Evolutionary conservation across 2,113 vertebrate genomes (phyloP).

Genomic region (Motacilla alba): DNA sequence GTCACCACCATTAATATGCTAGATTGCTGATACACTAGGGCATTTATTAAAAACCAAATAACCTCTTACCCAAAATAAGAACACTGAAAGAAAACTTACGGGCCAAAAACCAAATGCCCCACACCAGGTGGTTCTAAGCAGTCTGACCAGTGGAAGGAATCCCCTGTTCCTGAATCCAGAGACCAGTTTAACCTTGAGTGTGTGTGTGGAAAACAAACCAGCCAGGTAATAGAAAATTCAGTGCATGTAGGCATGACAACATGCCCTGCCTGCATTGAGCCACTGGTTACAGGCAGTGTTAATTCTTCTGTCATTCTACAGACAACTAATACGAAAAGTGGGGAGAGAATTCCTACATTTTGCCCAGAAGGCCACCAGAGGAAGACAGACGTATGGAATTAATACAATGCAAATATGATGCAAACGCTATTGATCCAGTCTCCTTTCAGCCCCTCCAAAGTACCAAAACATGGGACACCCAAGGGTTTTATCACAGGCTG

Average conservation of each 20-base stretch:
- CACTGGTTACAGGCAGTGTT: neutral
- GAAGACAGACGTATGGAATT: neutral
- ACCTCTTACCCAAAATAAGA: neutral
- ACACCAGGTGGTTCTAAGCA: neutral
- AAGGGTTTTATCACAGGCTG: neutral
- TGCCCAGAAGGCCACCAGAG: neutral
- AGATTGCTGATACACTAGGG: neutral
- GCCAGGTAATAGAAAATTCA: neutral
- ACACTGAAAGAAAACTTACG: neutral
- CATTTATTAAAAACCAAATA: neutral
- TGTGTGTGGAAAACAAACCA: neutral
- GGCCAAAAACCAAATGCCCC: fast-evolving
- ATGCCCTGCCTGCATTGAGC: neutral
- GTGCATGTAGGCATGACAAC: neutral
- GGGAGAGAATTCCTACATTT: neutral
- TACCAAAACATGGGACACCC: neutral
- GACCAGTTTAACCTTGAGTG: neutral
- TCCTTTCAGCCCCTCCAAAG: neutral
- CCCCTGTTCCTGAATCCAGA: neutral
- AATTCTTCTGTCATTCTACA: neutral
- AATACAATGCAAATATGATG: neutral
- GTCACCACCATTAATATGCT: neutral
- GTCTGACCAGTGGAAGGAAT: neutral
- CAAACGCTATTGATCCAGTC: neutral
- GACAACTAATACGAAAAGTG: neutral